phyloP scores from a whole-genome alignment of 2,113 vertebrate genomes.

The Tinamus guttatus region DNA sequence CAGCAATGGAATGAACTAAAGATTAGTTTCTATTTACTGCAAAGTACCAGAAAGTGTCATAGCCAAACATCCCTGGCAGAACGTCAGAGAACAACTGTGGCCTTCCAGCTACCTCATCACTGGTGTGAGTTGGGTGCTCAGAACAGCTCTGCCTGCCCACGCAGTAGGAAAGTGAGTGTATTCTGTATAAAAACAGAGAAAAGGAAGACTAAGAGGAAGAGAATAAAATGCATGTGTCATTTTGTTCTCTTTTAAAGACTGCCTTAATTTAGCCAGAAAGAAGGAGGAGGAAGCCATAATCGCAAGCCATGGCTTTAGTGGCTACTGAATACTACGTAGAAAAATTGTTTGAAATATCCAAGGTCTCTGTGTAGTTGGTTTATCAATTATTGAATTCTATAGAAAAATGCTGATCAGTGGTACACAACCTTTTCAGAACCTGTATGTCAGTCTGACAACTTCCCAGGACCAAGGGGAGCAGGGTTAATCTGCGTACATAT shows the following conservation, averaged over 20 bases:
- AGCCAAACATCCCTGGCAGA: neutral
- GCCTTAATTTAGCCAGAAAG: neutral
- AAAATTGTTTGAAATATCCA: neutral
- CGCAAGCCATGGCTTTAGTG: neutral
- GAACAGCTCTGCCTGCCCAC: neutral
- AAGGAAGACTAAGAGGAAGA: neutral
- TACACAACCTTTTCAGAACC: slow-evolving; percentile 60
- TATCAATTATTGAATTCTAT: neutral
- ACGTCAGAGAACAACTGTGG: neutral
- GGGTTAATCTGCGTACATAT: slow-evolving; percentile 49
- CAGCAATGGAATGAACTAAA: neutral
- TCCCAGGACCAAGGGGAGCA: slow-evolving; percentile 57
- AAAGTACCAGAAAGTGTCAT: neutral
- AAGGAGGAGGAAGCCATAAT: neutral
- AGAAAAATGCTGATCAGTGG: slow-evolving; percentile 17
- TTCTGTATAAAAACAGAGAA: neutral
- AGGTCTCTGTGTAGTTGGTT: neutral
- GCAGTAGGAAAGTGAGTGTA: neutral
- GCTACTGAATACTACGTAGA: neutral
- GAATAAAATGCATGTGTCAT: neutral
- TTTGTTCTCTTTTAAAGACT: neutral
- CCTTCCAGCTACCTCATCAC: neutral
- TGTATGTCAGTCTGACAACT: slow-evolving; percentile 62
- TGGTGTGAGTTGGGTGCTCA: neutral
- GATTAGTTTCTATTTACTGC: slow-evolving; percentile 53